Base-by-base conservation (phyloP, 2,797 vertebrate species). In the Labroides dimidiatus region DNA sequence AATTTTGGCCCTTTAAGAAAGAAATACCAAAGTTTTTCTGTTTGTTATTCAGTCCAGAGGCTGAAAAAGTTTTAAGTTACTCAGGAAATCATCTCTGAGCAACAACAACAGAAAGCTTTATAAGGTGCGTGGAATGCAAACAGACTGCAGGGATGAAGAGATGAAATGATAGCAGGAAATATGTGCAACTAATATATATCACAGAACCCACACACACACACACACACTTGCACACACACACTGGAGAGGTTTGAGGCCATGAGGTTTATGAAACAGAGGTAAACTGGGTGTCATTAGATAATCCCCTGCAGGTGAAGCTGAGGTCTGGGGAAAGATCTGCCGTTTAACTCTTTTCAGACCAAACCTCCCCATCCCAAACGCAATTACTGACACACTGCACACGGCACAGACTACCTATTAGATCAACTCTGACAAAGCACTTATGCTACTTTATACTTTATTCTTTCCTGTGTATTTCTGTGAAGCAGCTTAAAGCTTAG, bases 181-280 rank as follows among this genome's bases (percentile, higher is more conserved):
- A 69, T 72, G 69, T 69, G 64, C 44, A 60, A 64, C 52, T 67
- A 27, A 63, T 68, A 52, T 72, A 50, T n/a, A 62, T 20, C 20
- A 27, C 33, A 52, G 64, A 47, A 21, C 39, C 20, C 41, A 20
- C 53, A 51, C 24, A 17, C 33, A 27, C 49, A 30, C 53, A 45
- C 27, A n/a, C 33, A 33, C 30, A 17, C 50, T 16, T 24, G 23
- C 27, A n/a, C 50, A 49, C 53, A 51, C n/a, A 21, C 41, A 8
- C 39, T 20, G 15, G 17, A 41, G 43, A 42, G 42, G 23, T 65
- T 49, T 53, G 24, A 24, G 50, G 56, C 16, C 10, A 15, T 44
- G 43, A 55, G 50, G 17, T 39, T 24, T 51, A 42, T 53, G 23
- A 33, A 45, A n/a, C 24, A 15, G 65, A 44, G 27, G 15, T 44